These are phyloP conservation scores for Zoanthus gigantus DNA, from an alignment of 92 coral and sea anemone species.

Conservation along the genomic window DNA sequence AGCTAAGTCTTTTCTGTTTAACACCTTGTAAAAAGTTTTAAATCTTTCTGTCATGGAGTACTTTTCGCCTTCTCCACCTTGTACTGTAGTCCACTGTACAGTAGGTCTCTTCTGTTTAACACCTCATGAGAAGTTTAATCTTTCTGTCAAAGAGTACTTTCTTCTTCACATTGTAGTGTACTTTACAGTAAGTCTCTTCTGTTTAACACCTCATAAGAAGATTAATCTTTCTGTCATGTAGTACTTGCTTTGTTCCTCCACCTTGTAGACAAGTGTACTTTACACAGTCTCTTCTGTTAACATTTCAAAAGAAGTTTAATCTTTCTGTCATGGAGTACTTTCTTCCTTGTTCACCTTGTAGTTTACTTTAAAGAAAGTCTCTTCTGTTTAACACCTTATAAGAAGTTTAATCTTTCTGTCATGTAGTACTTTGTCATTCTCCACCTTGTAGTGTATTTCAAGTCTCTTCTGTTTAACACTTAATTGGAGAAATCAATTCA, in stretches of 20 bases:
- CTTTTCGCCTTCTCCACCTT: no score
- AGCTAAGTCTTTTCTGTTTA: slow-evolving; percentile 55
- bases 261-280: slow-evolving; percentile 67
- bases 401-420: slow-evolving; percentile 83
- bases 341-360: no score
- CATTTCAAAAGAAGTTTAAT: slow-evolving; percentile 82
- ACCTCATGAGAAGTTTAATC: slow-evolving; percentile 81
- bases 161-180: no score
- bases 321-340: slow-evolving; percentile 23
- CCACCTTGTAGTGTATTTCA: slow-evolving; percentile 28
- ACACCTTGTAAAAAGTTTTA: slow-evolving; percentile 78
- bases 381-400: slow-evolving; percentile 43
- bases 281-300: slow-evolving; percentile 57
- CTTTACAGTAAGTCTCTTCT: background rate
- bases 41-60: slow-evolving; percentile 44
- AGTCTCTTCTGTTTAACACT: no score
- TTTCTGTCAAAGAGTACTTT: slow-evolving; percentile 1
- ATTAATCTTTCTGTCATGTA: slow-evolving; percentile 81
- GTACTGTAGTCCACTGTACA: no score
- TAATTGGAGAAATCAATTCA: no score
- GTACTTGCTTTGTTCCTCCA: slow-evolving; percentile 58
- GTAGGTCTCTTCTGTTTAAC: slow-evolving; percentile 64
- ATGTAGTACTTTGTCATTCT: slow-evolving; percentile 61
- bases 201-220: slow-evolving; percentile 85
- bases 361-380: no score